These are phyloP conservation scores for Nezara viridula DNA, from an alignment of 2,888 invertebrate species.

Conservation along the genomic window DNA sequence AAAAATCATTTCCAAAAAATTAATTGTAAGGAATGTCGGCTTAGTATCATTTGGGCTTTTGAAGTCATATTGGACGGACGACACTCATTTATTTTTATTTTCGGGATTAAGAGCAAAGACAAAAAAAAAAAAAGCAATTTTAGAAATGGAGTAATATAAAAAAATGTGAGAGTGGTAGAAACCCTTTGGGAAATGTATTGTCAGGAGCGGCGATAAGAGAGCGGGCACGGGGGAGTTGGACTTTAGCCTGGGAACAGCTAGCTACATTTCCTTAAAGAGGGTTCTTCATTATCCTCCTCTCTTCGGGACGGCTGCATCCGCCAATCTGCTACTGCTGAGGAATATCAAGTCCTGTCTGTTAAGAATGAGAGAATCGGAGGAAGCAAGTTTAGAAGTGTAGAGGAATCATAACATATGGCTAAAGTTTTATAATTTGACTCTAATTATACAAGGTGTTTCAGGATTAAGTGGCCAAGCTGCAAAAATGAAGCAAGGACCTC, in stretches of 20 bases:
- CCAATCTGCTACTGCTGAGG: too few species aligned
- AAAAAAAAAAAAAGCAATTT: conserved; percentile 24
- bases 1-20: not conserved
- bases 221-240: not conserved
- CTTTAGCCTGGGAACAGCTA: not conserved
- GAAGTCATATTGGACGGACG: not conserved
- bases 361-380: too few species aligned
- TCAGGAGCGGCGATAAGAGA: not conserved
- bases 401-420: too few species aligned
- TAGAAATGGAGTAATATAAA: conserved; percentile 31
- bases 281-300: not conserved
- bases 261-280: conserved; percentile 40
- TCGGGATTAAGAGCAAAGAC: not conserved
- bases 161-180: not conserved
- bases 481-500: too few species aligned
- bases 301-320: too few species aligned
- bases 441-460: too few species aligned
- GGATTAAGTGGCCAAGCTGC: too few species aligned
- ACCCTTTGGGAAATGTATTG: conserved; percentile 27
- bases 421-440: too few species aligned
- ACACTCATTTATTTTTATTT: not conserved
- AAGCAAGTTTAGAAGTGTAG: too few species aligned
- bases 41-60: not conserved
- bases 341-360: too few species aligned
- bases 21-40: not conserved